These are phyloP conservation scores for Beroe ovata DNA, from an alignment of 37 sponge, comb jelly and placozoan species.

Conservation along the genomic window DNA sequence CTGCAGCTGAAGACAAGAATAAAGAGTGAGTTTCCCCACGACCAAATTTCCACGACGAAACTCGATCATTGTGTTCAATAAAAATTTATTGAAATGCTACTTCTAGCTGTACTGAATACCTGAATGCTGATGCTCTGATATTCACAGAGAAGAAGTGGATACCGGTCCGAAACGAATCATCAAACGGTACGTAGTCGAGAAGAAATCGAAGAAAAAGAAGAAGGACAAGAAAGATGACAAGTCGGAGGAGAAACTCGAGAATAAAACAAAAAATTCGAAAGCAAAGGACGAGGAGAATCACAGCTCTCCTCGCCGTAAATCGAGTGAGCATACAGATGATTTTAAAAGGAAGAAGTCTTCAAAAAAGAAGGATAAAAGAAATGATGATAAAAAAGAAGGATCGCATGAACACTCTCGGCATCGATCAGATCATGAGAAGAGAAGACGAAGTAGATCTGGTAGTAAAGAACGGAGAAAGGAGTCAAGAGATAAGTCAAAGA, in stretches of 20 bases:
- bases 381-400: background rate
- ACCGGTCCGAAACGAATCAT: slow-evolving; percentile 33
- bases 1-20: no score
- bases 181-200: slow-evolving; percentile 42
- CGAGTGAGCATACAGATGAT: no score
- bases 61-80: no score
- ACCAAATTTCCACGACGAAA: no score
- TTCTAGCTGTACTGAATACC: no score
- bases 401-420: background rate
- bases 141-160: slow-evolving; percentile 2
- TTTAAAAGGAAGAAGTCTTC: no score
- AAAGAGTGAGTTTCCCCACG: no score
- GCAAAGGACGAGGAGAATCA: no score
- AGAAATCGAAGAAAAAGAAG: slow-evolving; percentile 58
- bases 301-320: no score
- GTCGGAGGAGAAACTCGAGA: background rate
- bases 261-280: background rate
- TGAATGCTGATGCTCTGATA: no score
- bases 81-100: no score
- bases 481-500: background rate
- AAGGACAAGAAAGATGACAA: slow-evolving; percentile 14
- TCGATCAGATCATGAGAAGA: background rate
- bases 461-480: background rate
- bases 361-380: background rate
- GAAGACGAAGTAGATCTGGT: background rate